These are phyloP conservation scores for Andrena dorsata DNA, from an alignment of 2,888 invertebrate genomes.

Conservation along the genomic window DNA sequence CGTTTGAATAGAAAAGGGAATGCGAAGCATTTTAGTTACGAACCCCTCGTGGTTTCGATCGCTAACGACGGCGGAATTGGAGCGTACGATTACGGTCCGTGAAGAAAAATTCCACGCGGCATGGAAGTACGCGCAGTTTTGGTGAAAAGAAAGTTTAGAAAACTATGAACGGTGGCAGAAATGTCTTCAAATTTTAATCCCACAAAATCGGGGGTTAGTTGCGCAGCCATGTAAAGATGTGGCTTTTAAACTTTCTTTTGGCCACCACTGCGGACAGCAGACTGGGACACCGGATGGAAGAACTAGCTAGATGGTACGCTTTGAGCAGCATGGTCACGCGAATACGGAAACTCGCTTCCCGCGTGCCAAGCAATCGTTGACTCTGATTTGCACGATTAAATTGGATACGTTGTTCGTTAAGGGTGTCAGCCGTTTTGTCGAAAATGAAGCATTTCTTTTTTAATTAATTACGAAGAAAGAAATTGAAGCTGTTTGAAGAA, in stretches of 20 bases:
- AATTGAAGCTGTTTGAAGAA: too few species aligned
- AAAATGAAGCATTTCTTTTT: too few species aligned
- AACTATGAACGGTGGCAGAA: neutral
- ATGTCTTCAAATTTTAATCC: too few species aligned
- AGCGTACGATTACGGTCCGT: conserved; percentile 14
- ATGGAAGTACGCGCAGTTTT: neutral
- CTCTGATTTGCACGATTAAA: conserved; percentile 14
- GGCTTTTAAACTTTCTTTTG: too few species aligned
- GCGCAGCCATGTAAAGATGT: too few species aligned
- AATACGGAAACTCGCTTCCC: neutral
- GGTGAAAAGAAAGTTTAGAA: neutral
- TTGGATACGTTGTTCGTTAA: neutral
- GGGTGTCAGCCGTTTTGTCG: too few species aligned
- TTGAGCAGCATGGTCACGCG: neutral
- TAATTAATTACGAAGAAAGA: too few species aligned
- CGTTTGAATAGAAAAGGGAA: conserved; percentile 61
- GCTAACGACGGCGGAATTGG: conserved; percentile 20
- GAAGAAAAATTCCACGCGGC: conserved; percentile 1
- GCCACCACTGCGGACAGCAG: too few species aligned
- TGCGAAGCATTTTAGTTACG: conserved; percentile 36
- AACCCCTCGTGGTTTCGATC: conserved; percentile 24
- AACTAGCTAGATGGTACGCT: conserved; percentile 20
- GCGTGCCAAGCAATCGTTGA: conserved; percentile 9
- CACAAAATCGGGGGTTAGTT: too few species aligned
- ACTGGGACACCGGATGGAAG: neutral